Evolutionary conservation across 2,797 vertebrate genomes (phyloP).

Genomic region (Anguilla obscura): DNA sequence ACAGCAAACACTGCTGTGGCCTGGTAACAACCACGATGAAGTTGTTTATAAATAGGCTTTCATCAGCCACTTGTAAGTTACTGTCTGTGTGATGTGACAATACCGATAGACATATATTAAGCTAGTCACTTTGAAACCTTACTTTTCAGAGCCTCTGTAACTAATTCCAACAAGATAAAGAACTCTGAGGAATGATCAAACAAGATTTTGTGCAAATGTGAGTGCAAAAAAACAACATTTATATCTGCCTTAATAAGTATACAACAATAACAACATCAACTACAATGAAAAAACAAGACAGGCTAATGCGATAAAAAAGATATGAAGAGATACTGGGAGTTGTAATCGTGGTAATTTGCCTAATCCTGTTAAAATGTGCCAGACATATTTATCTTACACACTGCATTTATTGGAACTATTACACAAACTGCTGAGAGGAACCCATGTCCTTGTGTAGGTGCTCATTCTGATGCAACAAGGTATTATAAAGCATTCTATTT

Average conservation of each 20-base stretch:
- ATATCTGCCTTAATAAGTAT: slow-evolving; percentile 61
- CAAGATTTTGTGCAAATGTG: slow-evolving; percentile 79
- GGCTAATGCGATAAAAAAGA: slow-evolving; percentile 49
- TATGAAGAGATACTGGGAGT: slow-evolving; percentile 52
- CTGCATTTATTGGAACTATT: slow-evolving; percentile 22
- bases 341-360: slow-evolving; percentile 52
- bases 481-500: not conserved
- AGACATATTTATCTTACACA: slow-evolving; percentile 41
- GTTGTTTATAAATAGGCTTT: slow-evolving; percentile 34
- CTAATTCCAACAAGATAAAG: slow-evolving; percentile 84
- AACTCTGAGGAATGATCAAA: slow-evolving; percentile 80
- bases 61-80: slow-evolving; percentile 46
- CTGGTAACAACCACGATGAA: slow-evolving; percentile 47
- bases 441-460: not conserved
- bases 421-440: not conserved
- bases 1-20: slow-evolving; percentile 58
- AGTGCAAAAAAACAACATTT: slow-evolving; percentile 56
- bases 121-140: slow-evolving; percentile 49
- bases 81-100: slow-evolving; percentile 35
- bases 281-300: slow-evolving; percentile 28
- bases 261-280: slow-evolving; percentile 52
- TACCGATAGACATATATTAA: slow-evolving; percentile 62
- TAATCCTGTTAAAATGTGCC: slow-evolving; percentile 55
- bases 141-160: slow-evolving; percentile 81
- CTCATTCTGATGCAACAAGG: not conserved